Base-by-base conservation (phyloP, 2,888 invertebrate genomes). In the Ectemnius continuus region DNA sequence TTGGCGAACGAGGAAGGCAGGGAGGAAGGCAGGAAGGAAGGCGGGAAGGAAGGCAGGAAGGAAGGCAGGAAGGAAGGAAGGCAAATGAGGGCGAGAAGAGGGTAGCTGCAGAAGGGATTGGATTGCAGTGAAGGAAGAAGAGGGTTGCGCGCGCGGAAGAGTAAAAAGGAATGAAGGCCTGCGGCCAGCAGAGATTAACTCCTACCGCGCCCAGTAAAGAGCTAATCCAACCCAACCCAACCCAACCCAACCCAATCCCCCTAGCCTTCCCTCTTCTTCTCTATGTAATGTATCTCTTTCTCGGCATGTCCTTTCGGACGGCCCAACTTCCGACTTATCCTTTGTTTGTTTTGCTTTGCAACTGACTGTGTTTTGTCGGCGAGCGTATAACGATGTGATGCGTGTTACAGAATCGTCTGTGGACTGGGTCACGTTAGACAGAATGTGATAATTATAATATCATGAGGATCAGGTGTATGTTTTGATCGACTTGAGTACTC, bases 101-200 rank as follows among this genome's bases (percentile, higher is more conserved):
- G 16, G 52, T 2, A 52, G 52, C 52, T 52, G 14, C 16, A 5
- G 52, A 52, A 52, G 5, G n/a, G n/a, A n/a, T n/a, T n/a, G n/a
- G 52, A 14, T 52, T 16, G 16, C n/a, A 52, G 52, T 11, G n/a
- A 4, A 14, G 14, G 52, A 52, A 13, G 13, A 16, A 52, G 56
- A 46, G 61, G 18, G 47, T 23, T 23, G 23, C 20, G 52, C 6
- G 57, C 11, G 46, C 13, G 26, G 18, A 26, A 36, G 23, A 14
- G 65, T 26, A 45, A 47, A 14, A 23, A 47, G 52, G 36, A 58
- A 60, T 14, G n/a, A 14, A 83, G 84, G 81, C 83, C 86, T 82
- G 83, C 82, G 85, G 85, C 81, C 78, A 84, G 76, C 76, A 82
- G 84, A 88, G 87, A 88, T 88, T 88, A 87, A 88, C 88, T 88